Evolutionary conservation across 2,888 invertebrate genomes (phyloP), one percentile per base, ranked within the genome.

Genomic region (Schizaphis graminum): DNA sequence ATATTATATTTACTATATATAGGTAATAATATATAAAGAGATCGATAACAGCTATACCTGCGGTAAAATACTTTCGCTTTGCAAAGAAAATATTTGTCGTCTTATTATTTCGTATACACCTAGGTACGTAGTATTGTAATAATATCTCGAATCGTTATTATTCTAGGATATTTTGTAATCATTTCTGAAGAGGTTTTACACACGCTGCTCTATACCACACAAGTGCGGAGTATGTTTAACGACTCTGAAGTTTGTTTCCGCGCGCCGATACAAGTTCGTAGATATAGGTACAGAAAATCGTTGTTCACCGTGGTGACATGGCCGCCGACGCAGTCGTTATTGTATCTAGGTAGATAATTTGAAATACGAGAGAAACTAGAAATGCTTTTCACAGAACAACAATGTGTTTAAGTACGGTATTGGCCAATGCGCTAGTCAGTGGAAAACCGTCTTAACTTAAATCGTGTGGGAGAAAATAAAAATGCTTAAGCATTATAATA

Each of bases 11-110:
- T 44, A 44, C 41, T 35, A 35, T 77, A 41, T 86, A 26, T 44
- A 86, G 47, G 44, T 89, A 77, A 21, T 77, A 77, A 21, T 35
- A 35, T 49, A 84, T 49, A 84, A 41, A 10, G 3, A 53, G 35
- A 67, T 77, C 77, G 77, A 91, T 91, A 90, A 21, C 67, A 85
- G 28, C 85, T 85, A 44, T 85, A 26, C 28, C 28, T 13, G 8
- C 8, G 77, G 2, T 2, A 35, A 77, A 77, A 35, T 89, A 89
- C 67, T 47, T 47, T 67, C 67, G 67, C 47, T 77, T 49, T 77
- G 7, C n/a, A 77, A 77, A 91, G 49, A 91, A 77, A 91, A 91
- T 91, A 91, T 91, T 91, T 91, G 91, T 77, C 77, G 16, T 91
- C 26, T 35, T 41, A 61, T 61, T 47, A 89, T n/a, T 44, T 89